Percentiles rank a stretch among this genome's conserved stretches.
Conservation (phyloP, 1,140 invertebrate species). For the Magallana angulata region DNA sequence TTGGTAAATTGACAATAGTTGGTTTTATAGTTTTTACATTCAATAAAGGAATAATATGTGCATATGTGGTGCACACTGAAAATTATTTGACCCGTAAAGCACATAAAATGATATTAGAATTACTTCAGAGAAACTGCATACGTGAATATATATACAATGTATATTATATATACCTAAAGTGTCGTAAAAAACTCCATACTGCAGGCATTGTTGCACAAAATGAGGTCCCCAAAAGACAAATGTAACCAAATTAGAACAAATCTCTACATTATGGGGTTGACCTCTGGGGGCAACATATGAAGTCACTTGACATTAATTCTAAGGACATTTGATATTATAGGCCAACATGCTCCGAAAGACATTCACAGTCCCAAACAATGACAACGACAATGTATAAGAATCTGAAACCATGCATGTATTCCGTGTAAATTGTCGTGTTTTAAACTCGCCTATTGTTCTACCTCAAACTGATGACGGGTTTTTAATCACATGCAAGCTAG, state of each 20-base stretch:
- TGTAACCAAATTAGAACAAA: background rate
- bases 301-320: background rate
- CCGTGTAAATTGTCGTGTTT: background rate
- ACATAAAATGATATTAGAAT: too few relatives aligned
- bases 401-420: background rate
- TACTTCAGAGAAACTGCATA: too few relatives aligned
- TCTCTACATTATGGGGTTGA: background rate
- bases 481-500: too few relatives aligned
- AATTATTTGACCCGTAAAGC: too few relatives aligned
- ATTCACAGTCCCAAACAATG: background rate
- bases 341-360: background rate
- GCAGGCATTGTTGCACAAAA: background rate
- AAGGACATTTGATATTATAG: background rate
- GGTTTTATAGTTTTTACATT: too few relatives aligned
- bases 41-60: too few relatives aligned
- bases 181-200: background rate
- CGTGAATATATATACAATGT: too few relatives aligned
- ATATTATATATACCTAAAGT: background rate
- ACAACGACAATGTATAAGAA: background rate
- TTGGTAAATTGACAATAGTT: too few relatives aligned
- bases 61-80: too few relatives aligned
- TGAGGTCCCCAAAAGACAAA: background rate
- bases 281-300: background rate
- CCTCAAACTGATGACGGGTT: background rate
- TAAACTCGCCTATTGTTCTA: background rate